These are phyloP conservation scores for Pecten maximus DNA, from an alignment of 2,888 invertebrate species.

Conservation along the genomic window DNA sequence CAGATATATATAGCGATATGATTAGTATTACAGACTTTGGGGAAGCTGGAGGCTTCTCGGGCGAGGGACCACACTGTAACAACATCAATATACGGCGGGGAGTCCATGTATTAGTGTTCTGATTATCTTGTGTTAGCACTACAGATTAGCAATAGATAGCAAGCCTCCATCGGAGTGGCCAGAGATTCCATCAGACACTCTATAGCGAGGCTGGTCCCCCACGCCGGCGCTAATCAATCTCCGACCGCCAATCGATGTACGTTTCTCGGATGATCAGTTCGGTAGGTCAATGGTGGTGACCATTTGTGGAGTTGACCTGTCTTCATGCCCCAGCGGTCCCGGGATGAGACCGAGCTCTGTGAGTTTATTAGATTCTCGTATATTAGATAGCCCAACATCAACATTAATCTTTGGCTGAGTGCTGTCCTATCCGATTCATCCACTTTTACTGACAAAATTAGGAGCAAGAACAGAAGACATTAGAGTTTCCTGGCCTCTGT, in stretches of 20 bases:
- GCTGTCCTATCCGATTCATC: neutral
- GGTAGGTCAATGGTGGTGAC: neutral
- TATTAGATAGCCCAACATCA: neutral
- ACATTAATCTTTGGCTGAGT: constrained; percentile 1
- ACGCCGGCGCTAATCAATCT: neutral
- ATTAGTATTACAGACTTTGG: neutral
- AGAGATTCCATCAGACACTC: neutral
- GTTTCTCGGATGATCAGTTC: constrained; percentile 4
- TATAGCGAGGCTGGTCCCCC: neutral
- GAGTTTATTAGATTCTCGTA: constrained; percentile 13
- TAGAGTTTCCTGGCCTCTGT: neutral
- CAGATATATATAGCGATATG: neutral
- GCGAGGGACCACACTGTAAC: neutral
- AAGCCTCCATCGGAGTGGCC: neutral
- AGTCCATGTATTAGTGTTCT: neutral
- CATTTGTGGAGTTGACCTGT: constrained; percentile 2
- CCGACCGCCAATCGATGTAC: neutral
- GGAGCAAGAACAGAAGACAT: neutral
- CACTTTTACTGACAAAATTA: neutral
- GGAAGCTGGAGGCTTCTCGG: neutral
- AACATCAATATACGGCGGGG: neutral
- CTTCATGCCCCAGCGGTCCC: neutral
- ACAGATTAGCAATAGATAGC: constrained; percentile 14
- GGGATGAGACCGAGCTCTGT: neutral
- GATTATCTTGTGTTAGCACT: neutral